Conservation (phyloP, 2,113 vertebrate genomes). For the Gopherus flavomarginatus region DNA sequence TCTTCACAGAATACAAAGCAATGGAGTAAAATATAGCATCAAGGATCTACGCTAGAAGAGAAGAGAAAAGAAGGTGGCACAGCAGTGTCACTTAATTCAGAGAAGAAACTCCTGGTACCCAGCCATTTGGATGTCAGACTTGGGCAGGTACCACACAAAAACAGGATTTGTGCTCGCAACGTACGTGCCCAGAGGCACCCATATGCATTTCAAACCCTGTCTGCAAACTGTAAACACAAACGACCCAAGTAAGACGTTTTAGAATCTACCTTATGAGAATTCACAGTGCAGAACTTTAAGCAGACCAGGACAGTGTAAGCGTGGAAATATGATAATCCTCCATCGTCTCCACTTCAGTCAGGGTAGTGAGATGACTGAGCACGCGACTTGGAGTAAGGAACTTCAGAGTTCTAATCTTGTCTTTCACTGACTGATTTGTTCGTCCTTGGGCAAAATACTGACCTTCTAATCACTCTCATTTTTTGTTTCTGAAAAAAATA, state of each 20-base stretch:
- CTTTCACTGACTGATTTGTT: constrained; percentile 20
- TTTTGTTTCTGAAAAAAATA: not conserved
- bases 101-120: not conserved
- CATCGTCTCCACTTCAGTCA: constrained; percentile 36
- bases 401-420: constrained; percentile 23
- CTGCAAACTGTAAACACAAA: not conserved
- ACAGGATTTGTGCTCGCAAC: not conserved
- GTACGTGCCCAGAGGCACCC: not conserved
- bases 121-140: not conserved
- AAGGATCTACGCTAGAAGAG: not conserved
- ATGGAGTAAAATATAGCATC: not conserved
- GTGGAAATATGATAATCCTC: constrained; percentile 44
- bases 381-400: not conserved
- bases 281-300: not conserved
- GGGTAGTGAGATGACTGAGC: not conserved
- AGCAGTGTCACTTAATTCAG: constrained; percentile 13
- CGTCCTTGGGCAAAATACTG: constrained; percentile 3
- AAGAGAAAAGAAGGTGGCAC: not conserved
- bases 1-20: not conserved
- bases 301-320: not conserved
- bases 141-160: not conserved
- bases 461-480: not conserved
- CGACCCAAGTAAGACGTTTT: constrained; percentile 14
- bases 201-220: constrained; percentile 2
- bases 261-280: not conserved